Conservation (phyloP, 2,797 vertebrate genomes). For the Epinephelus malabaricus region DNA sequence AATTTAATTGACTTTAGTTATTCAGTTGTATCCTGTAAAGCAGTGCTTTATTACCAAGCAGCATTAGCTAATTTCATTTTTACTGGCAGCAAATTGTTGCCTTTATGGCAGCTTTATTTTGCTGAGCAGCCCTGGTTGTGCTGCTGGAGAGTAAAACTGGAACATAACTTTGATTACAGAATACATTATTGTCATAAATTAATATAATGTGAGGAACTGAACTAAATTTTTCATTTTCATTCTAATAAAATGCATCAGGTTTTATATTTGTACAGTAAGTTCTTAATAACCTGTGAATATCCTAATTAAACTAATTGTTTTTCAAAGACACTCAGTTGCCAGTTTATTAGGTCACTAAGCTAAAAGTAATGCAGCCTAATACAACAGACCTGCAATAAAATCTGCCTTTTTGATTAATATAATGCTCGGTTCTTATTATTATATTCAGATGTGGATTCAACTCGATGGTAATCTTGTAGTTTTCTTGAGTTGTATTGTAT, state of each 20-base stretch:
- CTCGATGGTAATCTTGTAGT: neutral
- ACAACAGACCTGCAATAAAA: neutral
- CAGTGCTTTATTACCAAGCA: constrained; percentile 15
- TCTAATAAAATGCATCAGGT: neutral
- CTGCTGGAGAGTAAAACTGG: neutral
- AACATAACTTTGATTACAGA: neutral
- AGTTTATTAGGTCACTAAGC: neutral
- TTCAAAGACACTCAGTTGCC: constrained; percentile 1
- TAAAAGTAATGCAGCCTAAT: neutral
- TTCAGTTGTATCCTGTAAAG: constrained; percentile 14
- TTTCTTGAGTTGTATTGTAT: neutral
- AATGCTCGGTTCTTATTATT: neutral
- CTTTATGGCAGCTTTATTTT: constrained; percentile 15
- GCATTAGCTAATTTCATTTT: constrained; percentile 33
- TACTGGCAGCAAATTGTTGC: constrained; percentile 18
- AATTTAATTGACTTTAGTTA: constrained; percentile 4
- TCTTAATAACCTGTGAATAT: neutral
- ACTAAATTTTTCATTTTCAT: neutral
- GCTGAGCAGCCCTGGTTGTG: constrained; percentile 3
- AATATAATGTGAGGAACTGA: neutral
- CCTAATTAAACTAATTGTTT: neutral
- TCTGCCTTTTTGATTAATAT: neutral
- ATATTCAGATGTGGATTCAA: no score
- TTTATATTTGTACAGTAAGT: neutral
- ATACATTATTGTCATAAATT: constrained; percentile 7